phyloP scores from a whole-genome alignment of 2,888 invertebrate genomes.

The Latheticus oryzae region DNA sequence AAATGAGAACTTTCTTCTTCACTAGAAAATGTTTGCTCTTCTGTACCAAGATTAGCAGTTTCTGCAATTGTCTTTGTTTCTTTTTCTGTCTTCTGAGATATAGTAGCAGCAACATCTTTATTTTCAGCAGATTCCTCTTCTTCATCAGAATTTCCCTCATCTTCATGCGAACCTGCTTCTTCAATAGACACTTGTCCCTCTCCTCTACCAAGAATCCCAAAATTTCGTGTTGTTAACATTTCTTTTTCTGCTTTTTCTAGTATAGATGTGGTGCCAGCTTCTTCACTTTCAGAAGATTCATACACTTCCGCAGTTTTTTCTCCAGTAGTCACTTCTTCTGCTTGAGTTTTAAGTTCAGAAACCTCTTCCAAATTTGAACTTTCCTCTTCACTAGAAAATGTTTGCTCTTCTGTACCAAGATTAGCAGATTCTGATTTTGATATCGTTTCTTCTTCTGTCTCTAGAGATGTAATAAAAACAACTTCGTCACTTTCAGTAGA shows the following conservation, averaged over 20 bases:
- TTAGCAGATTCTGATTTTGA: too few species aligned
- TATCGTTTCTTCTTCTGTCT: too few species aligned
- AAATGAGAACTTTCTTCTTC: not conserved
- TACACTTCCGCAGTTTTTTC: not conserved
- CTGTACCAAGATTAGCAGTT: too few species aligned
- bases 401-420: too few species aligned
- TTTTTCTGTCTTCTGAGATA: too few species aligned
- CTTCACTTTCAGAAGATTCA: not conserved
- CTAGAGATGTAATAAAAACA: too few species aligned
- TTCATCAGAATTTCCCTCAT: too few species aligned
- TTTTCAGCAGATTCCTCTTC: constrained; percentile 2
- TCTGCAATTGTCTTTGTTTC: too few species aligned
- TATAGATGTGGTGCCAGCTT: not conserved
- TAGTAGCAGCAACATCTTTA: not conserved
- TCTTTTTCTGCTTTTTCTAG: not conserved
- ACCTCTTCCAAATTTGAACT: not conserved
- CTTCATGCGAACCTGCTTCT: too few species aligned
- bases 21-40: not conserved
- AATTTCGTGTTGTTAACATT: not conserved
- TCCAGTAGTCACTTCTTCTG: not conserved
- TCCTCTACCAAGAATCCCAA: not conserved
- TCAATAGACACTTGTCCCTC: not conserved
- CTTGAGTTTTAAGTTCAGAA: not conserved
- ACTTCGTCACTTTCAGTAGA: not conserved
- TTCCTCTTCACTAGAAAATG: not conserved